These are phyloP conservation scores for Nematostella vectensis DNA, from an alignment of 92 coral and sea anemone genomes.

Conservation along the genomic window DNA sequence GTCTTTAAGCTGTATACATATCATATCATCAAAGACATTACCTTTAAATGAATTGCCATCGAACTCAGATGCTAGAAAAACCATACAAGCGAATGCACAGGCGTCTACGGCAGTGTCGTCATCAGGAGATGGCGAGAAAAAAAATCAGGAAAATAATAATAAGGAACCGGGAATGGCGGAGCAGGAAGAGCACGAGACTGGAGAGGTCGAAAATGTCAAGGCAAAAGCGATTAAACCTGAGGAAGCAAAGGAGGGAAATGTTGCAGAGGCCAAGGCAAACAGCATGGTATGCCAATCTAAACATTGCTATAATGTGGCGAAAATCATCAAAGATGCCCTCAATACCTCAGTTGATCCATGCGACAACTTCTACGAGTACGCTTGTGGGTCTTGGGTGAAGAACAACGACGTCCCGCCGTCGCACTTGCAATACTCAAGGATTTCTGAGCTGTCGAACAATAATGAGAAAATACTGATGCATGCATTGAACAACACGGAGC, in stretches of 20 bases:
- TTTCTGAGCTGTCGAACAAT: slow-evolving; percentile 66
- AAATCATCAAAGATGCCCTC: slow-evolving; percentile 50
- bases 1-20: no score
- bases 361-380: slow-evolving; percentile 84
- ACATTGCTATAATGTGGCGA: slow-evolving; percentile 44
- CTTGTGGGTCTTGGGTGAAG: slow-evolving; percentile 87
- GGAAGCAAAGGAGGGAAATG: not conserved
- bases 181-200: no score
- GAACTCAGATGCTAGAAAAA: no score
- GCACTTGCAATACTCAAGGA: slow-evolving; percentile 73
- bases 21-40: no score
- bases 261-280: not conserved
- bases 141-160: not conserved
- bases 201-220: no score
- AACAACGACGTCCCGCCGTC: slow-evolving; percentile 63
- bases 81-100: no score
- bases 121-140: not conserved
- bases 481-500: slow-evolving; percentile 35
- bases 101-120: no score
- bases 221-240: no score
- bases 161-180: not conserved
- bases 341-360: slow-evolving; percentile 69
- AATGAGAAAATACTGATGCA: slow-evolving; percentile 69
- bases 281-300: slow-evolving; percentile 35
- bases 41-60: no score